Base-by-base conservation (phyloP, 2,888 invertebrate genomes). In the Psylliodes chrysocephalus region DNA sequence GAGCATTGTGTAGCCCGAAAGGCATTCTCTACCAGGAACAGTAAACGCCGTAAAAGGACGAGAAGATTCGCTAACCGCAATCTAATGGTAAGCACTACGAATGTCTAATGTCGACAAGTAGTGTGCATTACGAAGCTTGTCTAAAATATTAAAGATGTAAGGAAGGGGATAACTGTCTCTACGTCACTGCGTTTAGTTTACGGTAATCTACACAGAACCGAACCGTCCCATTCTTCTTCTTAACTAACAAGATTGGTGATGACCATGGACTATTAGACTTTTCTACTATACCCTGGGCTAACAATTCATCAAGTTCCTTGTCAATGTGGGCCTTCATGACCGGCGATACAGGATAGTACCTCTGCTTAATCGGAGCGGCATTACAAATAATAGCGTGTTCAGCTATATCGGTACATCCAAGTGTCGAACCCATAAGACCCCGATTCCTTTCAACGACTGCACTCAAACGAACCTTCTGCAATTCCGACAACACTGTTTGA, bases 21-120 rank as follows among this genome's bases (percentile, higher is more conserved):
- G 72, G 25, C 64, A 73, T 0, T 75, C 44, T 0, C 75, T 71
- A 1, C 70, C 64, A 0, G 75, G 76, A 1, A 77, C 71, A 10
- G 33, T 33, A n/a, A 47, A 47, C n/a, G n/a, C n/a, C n/a, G n/a
- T n/a, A n/a, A n/a, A n/a, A n/a, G n/a, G n/a, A n/a, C n/a, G n/a
- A n/a, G n/a, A n/a, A n/a, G n/a, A n/a, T n/a, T n/a, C n/a, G n/a
- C n/a, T n/a, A n/a, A n/a, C n/a, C n/a, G n/a, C n/a, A n/a, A n/a
- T n/a, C n/a, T n/a, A n/a, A n/a, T n/a, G n/a, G n/a, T n/a, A n/a
- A n/a, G n/a, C n/a, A n/a, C n/a, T n/a, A n/a, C n/a, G n/a, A n/a
- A n/a, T n/a, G n/a, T n/a, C n/a, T n/a, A n/a, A n/a, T n/a, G n/a
- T n/a, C n/a, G n/a, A n/a, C n/a, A n/a, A n/a, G n/a, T n/a, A n/a